phyloP scores from a whole-genome alignment of 2,888 invertebrate genomes.

The Andrena chrysosceles region DNA sequence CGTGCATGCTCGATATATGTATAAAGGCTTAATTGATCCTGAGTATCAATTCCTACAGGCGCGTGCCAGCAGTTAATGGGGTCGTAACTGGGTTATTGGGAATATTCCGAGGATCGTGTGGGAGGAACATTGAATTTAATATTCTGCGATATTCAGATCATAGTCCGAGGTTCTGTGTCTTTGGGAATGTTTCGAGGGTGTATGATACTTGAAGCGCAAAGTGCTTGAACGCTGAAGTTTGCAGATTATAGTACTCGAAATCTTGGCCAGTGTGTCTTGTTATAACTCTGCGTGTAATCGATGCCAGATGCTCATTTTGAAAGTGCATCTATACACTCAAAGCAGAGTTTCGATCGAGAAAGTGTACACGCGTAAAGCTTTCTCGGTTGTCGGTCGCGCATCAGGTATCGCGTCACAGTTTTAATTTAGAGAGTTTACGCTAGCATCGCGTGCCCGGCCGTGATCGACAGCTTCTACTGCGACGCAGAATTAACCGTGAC shows the following conservation, averaged over 20 bases:
- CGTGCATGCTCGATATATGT: slow-evolving; percentile 34
- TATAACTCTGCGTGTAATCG: background rate
- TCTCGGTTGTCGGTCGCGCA: slow-evolving; percentile 6
- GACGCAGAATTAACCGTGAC: slow-evolving; percentile 41
- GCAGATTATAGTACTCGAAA: too few relatives aligned
- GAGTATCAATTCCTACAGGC: slow-evolving; percentile 38
- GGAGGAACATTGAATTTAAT: background rate
- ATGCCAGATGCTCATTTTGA: background rate
- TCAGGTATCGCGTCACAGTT: slow-evolving; percentile 26
- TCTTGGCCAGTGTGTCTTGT: too few relatives aligned
- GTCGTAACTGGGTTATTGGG: background rate
- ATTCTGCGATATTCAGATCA: background rate
- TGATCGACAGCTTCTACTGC: slow-evolving; percentile 42
- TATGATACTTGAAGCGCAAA: too few relatives aligned
- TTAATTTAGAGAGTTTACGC: slow-evolving; percentile 44
- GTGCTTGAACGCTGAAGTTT: too few relatives aligned
- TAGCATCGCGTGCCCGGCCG: slow-evolving; percentile 43
- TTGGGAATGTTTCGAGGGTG: background rate
- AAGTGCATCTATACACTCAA: background rate
- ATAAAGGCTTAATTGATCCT: slow-evolving; percentile 47
- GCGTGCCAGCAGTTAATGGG: background rate
- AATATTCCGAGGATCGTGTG: background rate
- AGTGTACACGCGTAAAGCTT: background rate
- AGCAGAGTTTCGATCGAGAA: slow-evolving; percentile 3
- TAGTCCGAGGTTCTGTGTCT: background rate